Base-by-base conservation (phyloP, 2,888 invertebrate genomes). In the Ditula angustiorana region DNA sequence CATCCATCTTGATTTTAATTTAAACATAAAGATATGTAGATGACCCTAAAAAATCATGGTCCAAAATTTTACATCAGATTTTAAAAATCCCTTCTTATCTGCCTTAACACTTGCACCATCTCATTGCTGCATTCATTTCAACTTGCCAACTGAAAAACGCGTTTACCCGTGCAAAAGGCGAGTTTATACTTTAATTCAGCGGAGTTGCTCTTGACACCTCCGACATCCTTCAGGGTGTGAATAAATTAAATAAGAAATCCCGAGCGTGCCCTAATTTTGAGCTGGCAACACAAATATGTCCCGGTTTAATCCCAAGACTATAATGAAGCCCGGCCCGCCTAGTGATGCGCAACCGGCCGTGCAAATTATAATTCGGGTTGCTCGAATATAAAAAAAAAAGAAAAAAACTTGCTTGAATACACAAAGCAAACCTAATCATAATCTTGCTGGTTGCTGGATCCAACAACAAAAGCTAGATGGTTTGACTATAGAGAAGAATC, bases 161-260 rank as follows among this genome's bases (percentile, higher is more conserved):
- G n/a, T 50, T 50, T 30, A n/a, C 5, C 19, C 30, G 30, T 16
- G 11, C 10, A 30, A 50, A 53, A 23, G 23, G 23, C 10, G 30
- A 21, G 41, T 8, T 37, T 21, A 26, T 19, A 41, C 23, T 56
- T 59, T 49, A 59, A 59, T 59, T 49, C 47, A 16, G 30, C 44
- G 49, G 5, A 19, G 21, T 30, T 11, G 21, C 64, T 55, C 61
- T 46, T 46, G 35, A 61, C 69, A 66, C 66, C 67, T 50, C 26
- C 24, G 30, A 21, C 60, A 63, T 62, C 66, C 66, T 70, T 70
- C 50, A 71, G 60, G 66, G 69, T 70, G 70, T 74, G 81, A 81
- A 82, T 82, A 82, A 82, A 81, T 82, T 83, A 80, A 81, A 79
- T 78, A 78, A 77, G 79, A 77, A 76, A 74, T 74, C 80, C 77